Conservation (phyloP, 2,888 invertebrate species). For the Hyposoter didymator region DNA sequence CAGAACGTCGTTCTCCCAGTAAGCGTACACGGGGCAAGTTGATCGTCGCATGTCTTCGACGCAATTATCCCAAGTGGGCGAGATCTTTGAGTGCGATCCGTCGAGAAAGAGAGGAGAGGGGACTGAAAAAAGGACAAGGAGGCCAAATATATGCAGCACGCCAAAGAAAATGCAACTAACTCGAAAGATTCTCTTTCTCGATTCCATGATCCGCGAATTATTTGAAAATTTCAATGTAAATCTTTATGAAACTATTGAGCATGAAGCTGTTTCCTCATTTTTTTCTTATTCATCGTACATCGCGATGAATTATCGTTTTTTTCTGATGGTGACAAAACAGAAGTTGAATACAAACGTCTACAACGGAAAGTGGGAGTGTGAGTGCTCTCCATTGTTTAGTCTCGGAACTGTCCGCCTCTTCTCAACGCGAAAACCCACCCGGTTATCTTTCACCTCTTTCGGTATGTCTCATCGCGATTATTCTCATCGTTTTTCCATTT, state of each 20-base stretch:
- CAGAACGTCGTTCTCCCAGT: constrained; percentile 41
- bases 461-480: constrained; percentile 65
- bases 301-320: neutral
- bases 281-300: neutral
- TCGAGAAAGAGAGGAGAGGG: constrained; percentile 70
- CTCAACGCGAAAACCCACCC: constrained; percentile 60
- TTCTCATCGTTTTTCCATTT: constrained; percentile 39
- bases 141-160: constrained; percentile 4
- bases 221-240: neutral
- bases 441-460: constrained; percentile 67
- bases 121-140: constrained; percentile 13
- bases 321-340: constrained; percentile 54
- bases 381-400: constrained; percentile 78
- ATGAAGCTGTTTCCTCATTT: neutral
- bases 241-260: neutral
- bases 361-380: constrained; percentile 73
- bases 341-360: constrained; percentile 27
- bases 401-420: constrained; percentile 74
- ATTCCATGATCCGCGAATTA: neutral
- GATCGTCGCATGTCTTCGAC: constrained; percentile 76
- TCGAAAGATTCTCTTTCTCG: constrained; percentile 5
- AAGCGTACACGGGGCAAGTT: constrained; percentile 59
- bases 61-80: constrained; percentile 82
- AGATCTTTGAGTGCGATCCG: constrained; percentile 77
- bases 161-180: constrained; percentile 1